A percentile compares a stretch with the other conserved stretches of the same genome.
Evolutionary conservation across 2,113 vertebrate species (phyloP).

Genomic region (Alligator sinensis): DNA sequence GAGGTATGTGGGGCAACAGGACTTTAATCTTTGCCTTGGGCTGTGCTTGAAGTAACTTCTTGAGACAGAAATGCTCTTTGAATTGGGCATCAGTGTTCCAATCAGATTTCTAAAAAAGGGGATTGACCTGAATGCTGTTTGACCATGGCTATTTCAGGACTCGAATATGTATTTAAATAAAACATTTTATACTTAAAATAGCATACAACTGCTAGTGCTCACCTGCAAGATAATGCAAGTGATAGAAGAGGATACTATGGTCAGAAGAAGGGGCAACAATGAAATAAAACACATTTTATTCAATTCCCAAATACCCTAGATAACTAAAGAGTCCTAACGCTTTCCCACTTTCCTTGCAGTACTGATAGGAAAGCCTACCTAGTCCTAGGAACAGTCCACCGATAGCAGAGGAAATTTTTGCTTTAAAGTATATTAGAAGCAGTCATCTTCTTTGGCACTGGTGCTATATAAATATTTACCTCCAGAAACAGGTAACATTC

Average conservation of each 20-base stretch:
- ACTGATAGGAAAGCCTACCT: not conserved
- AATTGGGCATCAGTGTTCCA: not conserved
- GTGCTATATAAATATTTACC: not conserved
- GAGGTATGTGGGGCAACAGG: not conserved
- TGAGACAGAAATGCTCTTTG: not conserved
- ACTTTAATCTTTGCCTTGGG: not conserved
- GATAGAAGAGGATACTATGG: not conserved
- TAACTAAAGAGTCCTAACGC: not conserved
- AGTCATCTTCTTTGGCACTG: not conserved
- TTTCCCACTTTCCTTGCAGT: not conserved
- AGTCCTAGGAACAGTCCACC: not conserved
- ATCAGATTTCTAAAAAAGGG: not conserved
- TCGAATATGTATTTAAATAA: not conserved
- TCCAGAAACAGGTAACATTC: not conserved
- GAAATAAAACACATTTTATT: not conserved
- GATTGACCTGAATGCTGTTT: not conserved
- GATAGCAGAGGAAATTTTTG: not conserved
- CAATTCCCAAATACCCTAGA: not conserved
- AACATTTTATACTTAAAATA: slow-evolving; percentile 8
- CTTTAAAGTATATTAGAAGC: not conserved
- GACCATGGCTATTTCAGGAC: not conserved
- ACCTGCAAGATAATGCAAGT: not conserved
- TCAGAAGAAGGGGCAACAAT: not conserved
- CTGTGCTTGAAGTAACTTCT: not conserved
- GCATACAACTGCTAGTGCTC: no score